Base-by-base conservation (phyloP, 35 echinoderm and acorn worm genomes). In the Strongylocentrotus purpuratus region DNA sequence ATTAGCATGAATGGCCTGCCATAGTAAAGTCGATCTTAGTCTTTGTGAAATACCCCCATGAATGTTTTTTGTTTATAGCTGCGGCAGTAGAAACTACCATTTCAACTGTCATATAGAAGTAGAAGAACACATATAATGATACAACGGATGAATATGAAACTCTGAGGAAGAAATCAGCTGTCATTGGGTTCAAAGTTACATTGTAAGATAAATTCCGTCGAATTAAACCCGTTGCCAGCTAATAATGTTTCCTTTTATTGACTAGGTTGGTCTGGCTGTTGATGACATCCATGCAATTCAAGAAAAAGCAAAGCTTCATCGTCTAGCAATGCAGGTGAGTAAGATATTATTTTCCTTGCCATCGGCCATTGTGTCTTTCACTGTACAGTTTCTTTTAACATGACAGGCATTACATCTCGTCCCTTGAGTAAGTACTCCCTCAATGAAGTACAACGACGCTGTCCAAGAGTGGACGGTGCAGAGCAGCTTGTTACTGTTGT, bases 281-380 rank as follows among this genome's bases (percentile, higher is more conserved):
- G 91, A 93, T 93, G 91, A 93, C 48, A 93, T 93, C 22, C 91
- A 93, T 55, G 91, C 45, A 5, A 93, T 93, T 58, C 91, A 93
- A 58, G 47, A 93, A 31, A 93, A 93, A 13, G 91, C 91, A 33
- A 93, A 93, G 91, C 48, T 93, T 12, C 91, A 93, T 93, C 91
- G 91, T 93, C 47, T 93, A 18, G 91, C 91, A 32, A 93, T 93
- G 91, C 91, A 93, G 47, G 91, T 93, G 46, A 17, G 87, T 89
- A 89, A 1, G 11, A 0, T 45, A 0, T 41, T 89, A 2, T 45
- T 18, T 46, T 22, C 7, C n/a, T 41, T 25, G 32, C 2, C 10
- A 9, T 31, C 13, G 2, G 70, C 70, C 4, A 17, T 17, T 86
- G 9, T 31, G 85, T 20, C 33, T 18, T 46, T 41, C 14, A 25